phyloP scores from a whole-genome alignment of 2,797 vertebrate species.

The Fundulus diaphanus region DNA sequence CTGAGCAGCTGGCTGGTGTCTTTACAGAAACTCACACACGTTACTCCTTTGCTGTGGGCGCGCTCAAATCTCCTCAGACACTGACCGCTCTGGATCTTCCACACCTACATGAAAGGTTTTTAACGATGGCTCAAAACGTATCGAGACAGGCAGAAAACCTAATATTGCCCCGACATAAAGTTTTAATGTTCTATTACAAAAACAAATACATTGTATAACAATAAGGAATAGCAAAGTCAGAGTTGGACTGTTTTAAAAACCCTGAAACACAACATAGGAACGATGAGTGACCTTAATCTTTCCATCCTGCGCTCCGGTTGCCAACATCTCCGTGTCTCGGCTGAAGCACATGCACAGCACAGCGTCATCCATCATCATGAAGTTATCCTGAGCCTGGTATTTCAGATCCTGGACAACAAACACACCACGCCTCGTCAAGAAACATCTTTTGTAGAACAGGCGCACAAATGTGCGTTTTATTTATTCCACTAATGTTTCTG shows the following conservation, averaged over 20 bases:
- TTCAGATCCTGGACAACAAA: constrained; percentile 90
- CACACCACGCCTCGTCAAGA: not conserved
- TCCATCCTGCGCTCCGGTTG: constrained; percentile 95
- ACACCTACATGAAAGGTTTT: constrained; percentile 82
- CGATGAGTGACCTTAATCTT: constrained; percentile 85
- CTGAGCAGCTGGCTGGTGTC: constrained; percentile 98
- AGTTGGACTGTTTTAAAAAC: not conserved
- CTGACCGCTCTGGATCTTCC: constrained; percentile 99
- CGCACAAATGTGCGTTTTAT: accelerated
- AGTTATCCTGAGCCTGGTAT: constrained; percentile 98
- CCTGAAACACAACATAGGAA: not conserved
- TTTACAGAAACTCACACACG: constrained; percentile 96
- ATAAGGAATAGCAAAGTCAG: not conserved
- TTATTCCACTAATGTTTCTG: not conserved
- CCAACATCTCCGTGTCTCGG: constrained; percentile 96
- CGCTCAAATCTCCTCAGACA: constrained; percentile 95
- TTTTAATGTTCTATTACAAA: not conserved
- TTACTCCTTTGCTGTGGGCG: constrained; percentile 98
- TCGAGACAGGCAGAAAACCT: not conserved
- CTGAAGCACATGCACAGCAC: constrained; percentile 98
- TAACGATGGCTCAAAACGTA: not conserved
- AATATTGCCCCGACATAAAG: not conserved
- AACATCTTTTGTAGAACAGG: accelerated
- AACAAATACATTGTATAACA: not conserved
- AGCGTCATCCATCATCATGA: constrained; percentile 99